Evolutionary conservation across 2,888 invertebrate species (phyloP).

Genomic region (Synergus japonicus): DNA sequence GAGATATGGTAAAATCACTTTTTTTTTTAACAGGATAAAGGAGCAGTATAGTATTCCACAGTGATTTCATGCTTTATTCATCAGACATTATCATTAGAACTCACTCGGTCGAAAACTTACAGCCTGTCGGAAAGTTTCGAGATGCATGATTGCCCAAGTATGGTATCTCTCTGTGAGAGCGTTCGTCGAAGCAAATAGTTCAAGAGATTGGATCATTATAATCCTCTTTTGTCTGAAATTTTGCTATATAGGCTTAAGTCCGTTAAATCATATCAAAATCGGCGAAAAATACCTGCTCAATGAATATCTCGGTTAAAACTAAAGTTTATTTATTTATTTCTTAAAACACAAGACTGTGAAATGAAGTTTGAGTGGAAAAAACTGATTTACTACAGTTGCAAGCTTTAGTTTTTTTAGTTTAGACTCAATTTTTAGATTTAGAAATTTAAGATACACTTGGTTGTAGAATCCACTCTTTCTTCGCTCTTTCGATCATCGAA

Average conservation of each 20-base stretch:
- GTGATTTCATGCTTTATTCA: slow-evolving; percentile 12
- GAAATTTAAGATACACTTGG: background rate
- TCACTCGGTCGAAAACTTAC: slow-evolving; percentile 25
- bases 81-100: slow-evolving; percentile 16
- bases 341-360: background rate
- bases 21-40: background rate
- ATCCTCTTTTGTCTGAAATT: background rate
- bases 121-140: slow-evolving; percentile 28
- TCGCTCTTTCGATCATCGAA: background rate
- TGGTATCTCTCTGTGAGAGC: slow-evolving; percentile 5
- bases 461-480: slow-evolving; percentile 6
- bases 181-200: slow-evolving; percentile 7
- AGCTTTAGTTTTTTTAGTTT: background rate
- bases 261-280: background rate
- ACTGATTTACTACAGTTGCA: background rate
- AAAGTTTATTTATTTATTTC: background rate
- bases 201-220: background rate
- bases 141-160: slow-evolving; percentile 34
- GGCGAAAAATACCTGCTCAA: background rate
- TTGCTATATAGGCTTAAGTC: background rate
- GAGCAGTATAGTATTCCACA: background rate
- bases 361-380: no score
- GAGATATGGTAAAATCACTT: background rate
- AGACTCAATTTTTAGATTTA: background rate
- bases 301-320: background rate